A percentile compares a stretch with the other conserved stretches of the same genome.
phyloP scores from a whole-genome alignment of 2,888 invertebrate species.

The Bombylius discolor region DNA sequence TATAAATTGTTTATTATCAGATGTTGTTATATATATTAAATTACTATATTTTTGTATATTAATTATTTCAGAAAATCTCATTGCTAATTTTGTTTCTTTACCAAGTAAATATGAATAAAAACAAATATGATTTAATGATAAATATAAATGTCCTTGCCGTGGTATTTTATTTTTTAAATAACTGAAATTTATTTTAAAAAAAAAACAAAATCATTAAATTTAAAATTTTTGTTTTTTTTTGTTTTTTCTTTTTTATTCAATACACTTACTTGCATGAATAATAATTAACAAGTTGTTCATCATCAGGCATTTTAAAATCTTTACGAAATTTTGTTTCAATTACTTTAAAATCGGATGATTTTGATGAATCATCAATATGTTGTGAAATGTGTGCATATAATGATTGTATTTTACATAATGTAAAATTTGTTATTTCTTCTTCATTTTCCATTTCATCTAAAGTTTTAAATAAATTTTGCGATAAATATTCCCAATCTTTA shows the following conservation, averaged over 20 bases:
- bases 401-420: constrained; percentile 92
- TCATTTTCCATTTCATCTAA: constrained; percentile 84
- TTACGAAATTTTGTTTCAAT: constrained; percentile 78
- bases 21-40: constrained; percentile 65
- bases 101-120: constrained; percentile 93
- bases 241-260: neutral
- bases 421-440: constrained; percentile 90
- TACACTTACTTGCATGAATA: constrained; percentile 73
- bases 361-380: constrained; percentile 25
- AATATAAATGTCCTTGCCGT: constrained; percentile 91
- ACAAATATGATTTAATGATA: constrained; percentile 92
- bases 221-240: neutral
- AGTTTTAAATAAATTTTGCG: constrained; percentile 70
- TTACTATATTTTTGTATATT: constrained; percentile 71
- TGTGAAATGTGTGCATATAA: constrained; percentile 59
- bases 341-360: constrained; percentile 47
- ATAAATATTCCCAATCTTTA: constrained; percentile 90
- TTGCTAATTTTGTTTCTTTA: constrained; percentile 71
- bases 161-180: constrained; percentile 89
- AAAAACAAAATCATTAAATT: neutral
- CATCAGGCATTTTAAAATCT: constrained; percentile 78
- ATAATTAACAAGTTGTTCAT: constrained; percentile 92
- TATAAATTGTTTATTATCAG: constrained; percentile 67
- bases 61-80: constrained; percentile 63
- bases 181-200: constrained; percentile 40